Evolutionary conservation across 2,797 vertebrate species (phyloP).

Genomic region (Ciconia nigra): DNA sequence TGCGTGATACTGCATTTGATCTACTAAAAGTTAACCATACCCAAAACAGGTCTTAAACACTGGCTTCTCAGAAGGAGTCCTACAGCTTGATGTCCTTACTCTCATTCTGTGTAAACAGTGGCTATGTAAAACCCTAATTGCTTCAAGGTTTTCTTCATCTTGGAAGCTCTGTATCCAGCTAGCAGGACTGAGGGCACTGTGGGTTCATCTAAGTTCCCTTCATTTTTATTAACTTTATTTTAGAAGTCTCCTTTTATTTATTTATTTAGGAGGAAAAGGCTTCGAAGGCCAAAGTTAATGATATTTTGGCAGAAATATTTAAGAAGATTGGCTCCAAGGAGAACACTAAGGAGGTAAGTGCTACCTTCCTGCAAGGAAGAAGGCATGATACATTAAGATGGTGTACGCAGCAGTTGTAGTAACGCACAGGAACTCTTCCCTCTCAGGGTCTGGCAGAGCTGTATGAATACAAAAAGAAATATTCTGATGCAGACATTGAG

Average conservation of each 20-base stretch:
- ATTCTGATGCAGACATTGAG: constrained; percentile 93
- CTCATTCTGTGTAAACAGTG: background rate
- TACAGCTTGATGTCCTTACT: background rate
- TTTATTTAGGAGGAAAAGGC: constrained; percentile 88
- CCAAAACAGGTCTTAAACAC: background rate
- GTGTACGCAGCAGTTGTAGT: background rate
- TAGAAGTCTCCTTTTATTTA: background rate
- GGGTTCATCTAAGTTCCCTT: background rate
- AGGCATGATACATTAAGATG: background rate
- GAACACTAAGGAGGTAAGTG: constrained; percentile 93
- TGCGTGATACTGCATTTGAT: background rate
- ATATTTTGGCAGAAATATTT: constrained; percentile 97
- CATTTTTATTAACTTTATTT: background rate
- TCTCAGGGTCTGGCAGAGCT: constrained; percentile 91
- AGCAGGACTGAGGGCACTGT: background rate
- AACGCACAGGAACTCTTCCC: background rate
- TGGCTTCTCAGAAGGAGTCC: background rate
- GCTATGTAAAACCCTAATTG: background rate
- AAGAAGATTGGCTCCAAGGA: constrained; percentile 99
- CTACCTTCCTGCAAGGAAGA: background rate
- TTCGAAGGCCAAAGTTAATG: constrained; percentile 94
- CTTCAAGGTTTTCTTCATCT: background rate
- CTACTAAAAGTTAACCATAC: background rate
- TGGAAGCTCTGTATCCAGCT: background rate
- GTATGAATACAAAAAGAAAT: constrained; percentile 98